These are phyloP conservation scores for Platalea minor DNA, from an alignment of 2,797 vertebrate genomes.

Conservation along the genomic window DNA sequence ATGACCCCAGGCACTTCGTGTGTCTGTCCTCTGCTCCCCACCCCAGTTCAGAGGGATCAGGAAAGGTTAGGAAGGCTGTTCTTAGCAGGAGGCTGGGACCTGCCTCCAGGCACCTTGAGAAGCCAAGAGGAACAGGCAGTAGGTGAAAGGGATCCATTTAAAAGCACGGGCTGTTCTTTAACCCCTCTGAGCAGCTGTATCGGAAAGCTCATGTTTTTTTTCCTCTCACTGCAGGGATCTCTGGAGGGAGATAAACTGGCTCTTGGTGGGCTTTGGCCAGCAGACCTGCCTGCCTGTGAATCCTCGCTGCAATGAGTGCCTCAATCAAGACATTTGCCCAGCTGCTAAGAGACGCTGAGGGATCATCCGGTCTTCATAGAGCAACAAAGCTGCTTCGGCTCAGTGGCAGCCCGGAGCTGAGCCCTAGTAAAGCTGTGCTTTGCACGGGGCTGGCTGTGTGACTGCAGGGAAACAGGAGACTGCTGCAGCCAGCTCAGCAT, in stretches of 20 bases:
- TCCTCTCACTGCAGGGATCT: constrained; percentile 79
- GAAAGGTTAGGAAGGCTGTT: not conserved
- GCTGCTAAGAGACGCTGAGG: constrained; percentile 71
- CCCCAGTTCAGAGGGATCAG: not conserved
- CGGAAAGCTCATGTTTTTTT: not conserved
- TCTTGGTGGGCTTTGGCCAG: constrained; percentile 96
- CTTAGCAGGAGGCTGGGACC: not conserved
- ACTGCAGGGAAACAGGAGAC: not conserved
- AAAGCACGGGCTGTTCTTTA: not conserved
- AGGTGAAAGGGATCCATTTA: not conserved
- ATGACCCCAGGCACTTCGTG: not conserved
- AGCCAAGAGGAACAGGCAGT: not conserved
- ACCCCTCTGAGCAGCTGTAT: not conserved
- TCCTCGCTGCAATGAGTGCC: constrained; percentile 87
- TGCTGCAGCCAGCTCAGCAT: constrained; percentile 5
- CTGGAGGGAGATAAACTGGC: constrained; percentile 94
- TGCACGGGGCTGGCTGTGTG: not conserved
- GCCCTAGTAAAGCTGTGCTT: not conserved
- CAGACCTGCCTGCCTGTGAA: constrained; percentile 88
- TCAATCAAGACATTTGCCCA: constrained; percentile 87
- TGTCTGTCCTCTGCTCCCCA: not conserved
- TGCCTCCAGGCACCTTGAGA: not conserved
- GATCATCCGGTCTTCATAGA: not conserved
- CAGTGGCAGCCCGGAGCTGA: not conserved
- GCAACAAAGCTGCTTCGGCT: not conserved